These are phyloP conservation scores for Galbula dea DNA, from an alignment of 2,113 vertebrate species.

Conservation along the genomic window DNA sequence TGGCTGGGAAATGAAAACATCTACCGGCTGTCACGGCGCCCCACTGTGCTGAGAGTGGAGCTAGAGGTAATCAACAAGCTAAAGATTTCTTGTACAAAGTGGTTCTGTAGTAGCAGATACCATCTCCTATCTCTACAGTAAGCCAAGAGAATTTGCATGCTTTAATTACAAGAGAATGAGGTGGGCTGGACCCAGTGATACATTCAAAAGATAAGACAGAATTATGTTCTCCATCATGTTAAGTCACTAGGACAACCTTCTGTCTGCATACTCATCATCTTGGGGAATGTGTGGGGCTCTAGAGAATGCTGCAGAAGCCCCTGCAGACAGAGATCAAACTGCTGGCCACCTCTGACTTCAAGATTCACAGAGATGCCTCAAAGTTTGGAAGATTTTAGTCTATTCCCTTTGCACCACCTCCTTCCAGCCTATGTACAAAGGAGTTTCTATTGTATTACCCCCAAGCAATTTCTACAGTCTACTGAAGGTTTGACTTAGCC, in stretches of 20 bases:
- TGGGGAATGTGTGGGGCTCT: rapidly evolving
- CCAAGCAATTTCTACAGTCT: not conserved
- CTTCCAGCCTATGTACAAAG: not conserved
- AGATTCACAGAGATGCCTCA: not conserved
- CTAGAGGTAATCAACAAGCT: conserved; percentile 79
- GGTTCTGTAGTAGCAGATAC: not conserved
- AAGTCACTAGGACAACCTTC: not conserved
- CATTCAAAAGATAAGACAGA: not conserved
- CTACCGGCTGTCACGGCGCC: conserved; percentile 87
- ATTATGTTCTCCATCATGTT: not conserved
- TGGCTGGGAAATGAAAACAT: conserved; percentile 97
- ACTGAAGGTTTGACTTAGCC: not conserved
- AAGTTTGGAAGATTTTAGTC: not conserved
- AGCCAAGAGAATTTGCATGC: not conserved
- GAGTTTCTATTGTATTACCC: not conserved
- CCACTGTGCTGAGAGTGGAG: conserved; percentile 88
- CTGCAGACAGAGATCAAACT: not conserved
- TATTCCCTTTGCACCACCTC: not conserved
- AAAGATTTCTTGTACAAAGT: not conserved
- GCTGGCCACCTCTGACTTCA: not conserved
- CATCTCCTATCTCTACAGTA: not conserved
- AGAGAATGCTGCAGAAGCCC: not conserved
- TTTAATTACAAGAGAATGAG: not conserved
- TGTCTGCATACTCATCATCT: not conserved
- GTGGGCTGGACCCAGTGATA: not conserved